Evolutionary conservation across 2,113 vertebrate species (phyloP), one percentile per base, ranked within the genome.

Genomic region (Pangasianodon gigas): DNA sequence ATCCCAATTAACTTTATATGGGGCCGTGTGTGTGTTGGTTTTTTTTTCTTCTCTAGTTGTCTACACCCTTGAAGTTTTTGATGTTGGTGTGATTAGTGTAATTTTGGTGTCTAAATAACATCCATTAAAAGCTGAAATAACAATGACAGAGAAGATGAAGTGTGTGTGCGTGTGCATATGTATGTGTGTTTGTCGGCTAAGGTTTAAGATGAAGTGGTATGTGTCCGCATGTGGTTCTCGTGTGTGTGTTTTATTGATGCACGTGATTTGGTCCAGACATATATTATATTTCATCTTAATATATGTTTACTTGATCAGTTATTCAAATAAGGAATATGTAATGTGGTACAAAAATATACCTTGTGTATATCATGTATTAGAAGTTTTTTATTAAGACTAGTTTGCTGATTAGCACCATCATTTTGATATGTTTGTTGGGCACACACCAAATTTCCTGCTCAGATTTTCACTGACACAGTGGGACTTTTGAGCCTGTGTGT

Each of bases 1-100:
- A 92, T 93, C 82, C 89, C 89, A 89, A 92, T 93, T 90, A 90
- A 90, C 86, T 91, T 89, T 84, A 92, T 85, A 88, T 62, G 83
- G 62, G 87, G 52, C 51, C 26, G 54, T 87, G 80, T 81, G 69
- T 71, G 32, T 54, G 74, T 24, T 29, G 65, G 84, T n/a, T 48
- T 74, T 71, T 74, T 84, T 52, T 52, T 56, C 74, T 81, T 29
- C 65, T 32, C 26, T 18, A 44, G 69, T 65, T 84, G 65, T 74
- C 62, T 89, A 67, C 58, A 75, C 81, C 52, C 44, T 88, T 44
- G n/a, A 88, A 60, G 75, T 85, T 60, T 60, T 75, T 86, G 62
- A 88, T 86, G 89, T 90, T n/a, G n/a, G 32, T 77, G 75, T 77
- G 75, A 90, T 91, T 81, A 85, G 71, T 85, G 71, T 58, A 41